These are phyloP conservation scores for Gasteruption jaculator DNA, from an alignment of 2,888 invertebrate species.

Conservation along the genomic window DNA sequence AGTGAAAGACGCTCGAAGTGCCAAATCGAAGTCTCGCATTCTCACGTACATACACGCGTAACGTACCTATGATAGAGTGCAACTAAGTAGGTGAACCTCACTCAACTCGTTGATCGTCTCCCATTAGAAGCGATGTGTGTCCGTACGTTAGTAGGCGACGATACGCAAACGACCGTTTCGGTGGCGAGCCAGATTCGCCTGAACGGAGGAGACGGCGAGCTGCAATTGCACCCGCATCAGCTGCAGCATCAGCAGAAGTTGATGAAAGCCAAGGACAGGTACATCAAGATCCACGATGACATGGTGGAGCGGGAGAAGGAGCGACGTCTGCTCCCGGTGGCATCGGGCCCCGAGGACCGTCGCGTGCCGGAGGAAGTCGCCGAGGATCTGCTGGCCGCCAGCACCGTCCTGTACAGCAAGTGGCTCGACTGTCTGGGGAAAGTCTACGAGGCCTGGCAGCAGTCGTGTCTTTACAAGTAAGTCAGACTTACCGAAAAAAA, in stretches of 20 bases:
- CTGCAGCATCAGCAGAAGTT: conserved; percentile 23
- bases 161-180: conserved; percentile 9
- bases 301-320: conserved; percentile 29
- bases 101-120: conserved; percentile 7
- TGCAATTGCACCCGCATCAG: conserved; percentile 3
- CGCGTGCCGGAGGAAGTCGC: conserved; percentile 50
- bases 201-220: conserved; percentile 13
- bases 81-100: no score
- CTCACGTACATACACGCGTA: no score
- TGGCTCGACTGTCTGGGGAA: conserved; percentile 50
- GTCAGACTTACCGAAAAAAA: conserved; percentile 30
- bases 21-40: no score
- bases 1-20: no score
- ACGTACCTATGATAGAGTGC: no score
- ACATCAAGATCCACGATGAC: conserved; percentile 37
- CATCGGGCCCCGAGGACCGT: conserved; percentile 54
- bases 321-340: conserved; percentile 36
- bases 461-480: conserved; percentile 56
- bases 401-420: conserved; percentile 53
- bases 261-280: conserved; percentile 37
- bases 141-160: conserved; percentile 29
- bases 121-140: conserved; percentile 33
- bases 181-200: conserved; percentile 1
- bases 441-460: conserved; percentile 47
- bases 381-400: conserved; percentile 53